Evolutionary conservation across 37 sponge, comb jelly and placozoan genomes (phyloP).

Genomic region (Halichondria panicea): DNA sequence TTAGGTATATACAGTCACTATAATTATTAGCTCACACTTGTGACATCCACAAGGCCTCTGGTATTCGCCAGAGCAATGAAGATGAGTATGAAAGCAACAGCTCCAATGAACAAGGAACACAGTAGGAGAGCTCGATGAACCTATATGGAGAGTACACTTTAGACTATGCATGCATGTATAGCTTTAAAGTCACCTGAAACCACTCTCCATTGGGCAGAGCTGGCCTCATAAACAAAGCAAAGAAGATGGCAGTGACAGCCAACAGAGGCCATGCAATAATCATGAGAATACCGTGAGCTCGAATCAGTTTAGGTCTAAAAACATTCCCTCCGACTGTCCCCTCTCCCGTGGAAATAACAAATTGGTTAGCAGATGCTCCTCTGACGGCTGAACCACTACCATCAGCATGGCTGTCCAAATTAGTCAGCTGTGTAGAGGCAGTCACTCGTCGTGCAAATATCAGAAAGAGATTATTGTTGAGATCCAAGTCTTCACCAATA

Average conservation of each 20-base stretch:
- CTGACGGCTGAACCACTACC: too few relatives aligned
- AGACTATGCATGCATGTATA: not conserved
- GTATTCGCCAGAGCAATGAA: constrained; percentile 40
- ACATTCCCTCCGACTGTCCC: not conserved
- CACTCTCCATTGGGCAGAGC: constrained; percentile 71
- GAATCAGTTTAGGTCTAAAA: not conserved
- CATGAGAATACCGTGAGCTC: constrained; percentile 67
- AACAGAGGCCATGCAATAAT: constrained; percentile 57
- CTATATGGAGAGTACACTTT: too few relatives aligned
- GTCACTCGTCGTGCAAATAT: constrained; percentile 13
- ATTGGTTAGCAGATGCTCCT: too few relatives aligned
- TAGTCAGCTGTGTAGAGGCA: too few relatives aligned
- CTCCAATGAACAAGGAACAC: constrained; percentile 34
- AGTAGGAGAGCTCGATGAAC: constrained; percentile 64
- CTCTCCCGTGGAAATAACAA: too few relatives aligned
- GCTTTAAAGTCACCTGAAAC: constrained; percentile 51
- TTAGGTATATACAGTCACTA: not conserved
- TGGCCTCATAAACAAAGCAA: constrained; percentile 70
- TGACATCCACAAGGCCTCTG: constrained; percentile 39
- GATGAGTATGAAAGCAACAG: constrained; percentile 52
- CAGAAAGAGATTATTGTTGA: constrained; percentile 3
- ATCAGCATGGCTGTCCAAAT: too few relatives aligned
- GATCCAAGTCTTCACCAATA: constrained; percentile 23
- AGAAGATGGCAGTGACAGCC: constrained; percentile 60
- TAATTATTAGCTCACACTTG: constrained; percentile 2